Base-by-base conservation (phyloP, 2,113 vertebrate species). In the Chloroceryle aenea region DNA sequence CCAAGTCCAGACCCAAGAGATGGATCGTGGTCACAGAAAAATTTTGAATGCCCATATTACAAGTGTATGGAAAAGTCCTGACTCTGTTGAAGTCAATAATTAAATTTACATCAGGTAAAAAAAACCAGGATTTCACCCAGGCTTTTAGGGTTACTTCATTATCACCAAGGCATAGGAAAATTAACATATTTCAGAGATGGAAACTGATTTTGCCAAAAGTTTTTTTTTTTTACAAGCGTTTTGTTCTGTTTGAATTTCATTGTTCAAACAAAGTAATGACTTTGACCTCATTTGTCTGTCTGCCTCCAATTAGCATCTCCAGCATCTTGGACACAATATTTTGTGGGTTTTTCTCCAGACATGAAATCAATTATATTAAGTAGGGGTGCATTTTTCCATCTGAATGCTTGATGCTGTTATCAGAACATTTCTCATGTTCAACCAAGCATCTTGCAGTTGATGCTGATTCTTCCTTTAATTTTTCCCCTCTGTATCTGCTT, bases 341-440 rank as follows among this genome's bases (percentile, higher is more conserved):
- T 69, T 75, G 55, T 45, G 71, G 56, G 52, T 10, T 95, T 95
- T 66, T 69, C 53, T 95, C 53, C 66, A 92, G 91, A 76, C 71
- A 55, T 21, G 6, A 88, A 94, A 96, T 85, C 96, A 94, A 78
- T 94, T 94, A 64, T 62, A 69, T 83, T 95, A 96, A 94, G 81
- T 59, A 81, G 68, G 73, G 71, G 74, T 90, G 47, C 26, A 59
- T 94, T 95, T 96, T 94, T 93, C 67, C 43, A 66, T 94, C 48
- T 88, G 79, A 90, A 80, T 88, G 75, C 55, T 67, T 90, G 26
- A 85, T 87, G 56, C 42, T 62, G 32, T 91, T 91, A 58, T 77
- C 56, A 87, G 71, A 73, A 34, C 50, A 77, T 87, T 87, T 94
- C 61, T 90, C 40, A 47, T 83, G 71, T 87, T 92, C 89, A 90